Percentiles rank a stretch among this genome's conserved stretches.
Evolutionary conservation across 2,888 invertebrate genomes (phyloP).

Genomic region (Halocaridina rubra): DNA sequence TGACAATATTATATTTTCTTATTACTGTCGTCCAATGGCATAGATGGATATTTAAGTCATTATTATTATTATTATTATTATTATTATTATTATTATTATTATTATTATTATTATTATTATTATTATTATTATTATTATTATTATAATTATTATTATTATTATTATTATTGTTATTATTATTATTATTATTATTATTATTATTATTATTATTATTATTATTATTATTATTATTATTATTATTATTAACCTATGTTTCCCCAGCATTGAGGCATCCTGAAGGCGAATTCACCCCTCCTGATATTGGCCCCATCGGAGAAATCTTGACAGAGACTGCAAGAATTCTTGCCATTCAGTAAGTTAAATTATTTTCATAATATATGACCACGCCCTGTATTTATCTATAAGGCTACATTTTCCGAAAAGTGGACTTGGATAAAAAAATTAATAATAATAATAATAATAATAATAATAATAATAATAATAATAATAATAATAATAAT

Average conservation of each 20-base stretch:
- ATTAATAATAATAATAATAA: no score
- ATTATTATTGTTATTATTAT: not conserved
- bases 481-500: no score
- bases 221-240: not conserved
- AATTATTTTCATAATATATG: not conserved
- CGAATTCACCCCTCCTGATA: not conserved
- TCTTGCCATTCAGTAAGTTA: not conserved
- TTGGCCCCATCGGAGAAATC: not conserved
- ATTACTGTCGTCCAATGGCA: no score
- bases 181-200: not conserved
- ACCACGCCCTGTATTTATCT: not conserved
- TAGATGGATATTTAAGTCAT: not conserved
- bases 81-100: not conserved
- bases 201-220: not conserved
- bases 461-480: no score
- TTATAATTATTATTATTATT: not conserved
- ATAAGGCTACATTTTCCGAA: no score
- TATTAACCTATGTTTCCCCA: not conserved
- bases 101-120: not conserved
- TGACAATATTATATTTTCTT: no score
- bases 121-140: not conserved
- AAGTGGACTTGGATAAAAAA: no score
- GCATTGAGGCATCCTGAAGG: not conserved
- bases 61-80: not conserved
- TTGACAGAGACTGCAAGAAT: not conserved